Evolutionary conservation across 2,113 vertebrate species (phyloP).

Genomic region (Equus przewalskii): DNA sequence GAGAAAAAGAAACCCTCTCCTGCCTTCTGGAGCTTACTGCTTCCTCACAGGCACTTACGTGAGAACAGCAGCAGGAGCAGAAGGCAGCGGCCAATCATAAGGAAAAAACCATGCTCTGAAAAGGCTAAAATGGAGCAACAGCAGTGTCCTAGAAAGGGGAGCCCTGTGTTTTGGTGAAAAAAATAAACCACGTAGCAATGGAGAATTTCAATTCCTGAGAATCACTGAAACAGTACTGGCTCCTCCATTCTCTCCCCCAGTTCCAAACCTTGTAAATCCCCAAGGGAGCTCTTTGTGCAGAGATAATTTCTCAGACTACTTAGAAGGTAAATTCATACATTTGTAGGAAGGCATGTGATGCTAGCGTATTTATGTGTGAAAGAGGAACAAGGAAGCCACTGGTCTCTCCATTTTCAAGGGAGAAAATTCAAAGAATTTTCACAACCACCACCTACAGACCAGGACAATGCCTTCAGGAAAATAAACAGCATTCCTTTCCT

Average conservation of each 20-base stretch:
- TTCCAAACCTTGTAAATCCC: neutral
- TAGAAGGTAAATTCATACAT: constrained; percentile 38
- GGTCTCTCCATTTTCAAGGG: constrained; percentile 22
- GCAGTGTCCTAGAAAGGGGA: neutral
- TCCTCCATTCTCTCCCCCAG: neutral
- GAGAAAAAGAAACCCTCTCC: neutral
- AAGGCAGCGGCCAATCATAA: neutral
- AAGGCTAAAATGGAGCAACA: neutral
- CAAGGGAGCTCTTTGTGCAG: neutral
- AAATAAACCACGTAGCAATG: neutral
- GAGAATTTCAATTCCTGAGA: neutral
- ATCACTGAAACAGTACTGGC: neutral
- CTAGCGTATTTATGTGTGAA: constrained; percentile 2
- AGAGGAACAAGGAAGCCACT: constrained; percentile 2
- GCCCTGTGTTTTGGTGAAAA: neutral
- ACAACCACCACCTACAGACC: neutral
- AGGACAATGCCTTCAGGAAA: constrained; percentile 47
- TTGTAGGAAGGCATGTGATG: neutral
- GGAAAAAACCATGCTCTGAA: neutral
- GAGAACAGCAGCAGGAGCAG: neutral
- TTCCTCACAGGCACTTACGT: neutral
- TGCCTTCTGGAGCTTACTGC: neutral
- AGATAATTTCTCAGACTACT: constrained; percentile 56
- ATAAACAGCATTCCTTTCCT: constrained; percentile 23
- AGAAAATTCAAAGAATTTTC: constrained; percentile 58